Conservation (phyloP, 2,888 invertebrate genomes). For the Nematopogon swammerdamellus region DNA sequence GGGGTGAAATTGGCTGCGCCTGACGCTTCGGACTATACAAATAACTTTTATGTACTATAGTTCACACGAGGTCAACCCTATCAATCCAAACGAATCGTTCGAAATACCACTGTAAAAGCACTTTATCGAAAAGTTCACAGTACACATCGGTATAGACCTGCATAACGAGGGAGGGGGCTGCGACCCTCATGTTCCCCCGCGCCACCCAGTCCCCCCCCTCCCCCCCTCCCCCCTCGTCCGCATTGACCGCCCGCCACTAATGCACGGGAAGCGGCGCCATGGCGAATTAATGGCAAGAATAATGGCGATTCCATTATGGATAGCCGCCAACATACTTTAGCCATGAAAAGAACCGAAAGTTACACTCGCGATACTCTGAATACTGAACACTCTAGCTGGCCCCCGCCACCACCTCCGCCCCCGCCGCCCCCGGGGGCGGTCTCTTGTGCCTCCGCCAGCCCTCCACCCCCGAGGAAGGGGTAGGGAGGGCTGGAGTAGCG, state of each 20-base stretch:
- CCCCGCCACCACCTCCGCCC: constrained; percentile 21
- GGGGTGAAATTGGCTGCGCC: too few relatives aligned
- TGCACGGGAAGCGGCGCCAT: constrained; percentile 52
- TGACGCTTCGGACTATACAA: too few relatives aligned
- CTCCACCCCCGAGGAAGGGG: not conserved
- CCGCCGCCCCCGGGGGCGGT: constrained; percentile 14
- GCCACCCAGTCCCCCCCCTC: constrained; percentile 33
- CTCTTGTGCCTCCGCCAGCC: not conserved
- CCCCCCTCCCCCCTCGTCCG: constrained; percentile 24
- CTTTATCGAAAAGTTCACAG: not conserved
- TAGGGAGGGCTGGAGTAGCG: not conserved
- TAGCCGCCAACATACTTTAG: constrained; percentile 59
- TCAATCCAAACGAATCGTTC: too few relatives aligned
- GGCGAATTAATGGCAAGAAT: constrained; percentile 56
- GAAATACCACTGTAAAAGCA: not conserved
- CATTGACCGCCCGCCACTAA: constrained; percentile 22
- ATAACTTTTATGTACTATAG: too few relatives aligned
- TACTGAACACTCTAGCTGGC: constrained; percentile 48
- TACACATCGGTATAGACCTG: not conserved
- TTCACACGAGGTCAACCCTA: too few relatives aligned
- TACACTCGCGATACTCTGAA: constrained; percentile 58
- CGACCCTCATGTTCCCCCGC: constrained; percentile 8
- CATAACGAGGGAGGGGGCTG: too few relatives aligned
- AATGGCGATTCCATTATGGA: constrained; percentile 59
- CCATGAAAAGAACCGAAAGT: constrained; percentile 58